Conservation (phyloP, 2,797 vertebrate genomes). For the Heterohyrax brucei region DNA sequence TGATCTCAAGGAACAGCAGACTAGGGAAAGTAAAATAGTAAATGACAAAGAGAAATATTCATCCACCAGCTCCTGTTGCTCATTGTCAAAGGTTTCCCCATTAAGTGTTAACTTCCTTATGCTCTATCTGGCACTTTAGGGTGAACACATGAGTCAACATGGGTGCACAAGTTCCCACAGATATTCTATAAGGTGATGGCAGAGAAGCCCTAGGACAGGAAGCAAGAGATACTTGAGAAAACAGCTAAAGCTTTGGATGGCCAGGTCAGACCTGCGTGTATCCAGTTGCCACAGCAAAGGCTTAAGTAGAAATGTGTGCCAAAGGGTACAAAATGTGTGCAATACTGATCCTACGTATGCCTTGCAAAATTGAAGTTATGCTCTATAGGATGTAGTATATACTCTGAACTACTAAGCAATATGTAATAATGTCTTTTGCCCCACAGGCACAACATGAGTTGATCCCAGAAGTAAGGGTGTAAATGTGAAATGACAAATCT, state of each 20-base stretch:
- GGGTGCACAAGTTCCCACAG: not conserved
- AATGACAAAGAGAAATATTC: not conserved
- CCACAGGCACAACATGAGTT: not conserved
- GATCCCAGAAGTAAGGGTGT: not conserved
- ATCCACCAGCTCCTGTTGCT: not conserved
- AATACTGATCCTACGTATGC: not conserved
- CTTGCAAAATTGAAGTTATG: not conserved
- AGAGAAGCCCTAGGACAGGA: not conserved
- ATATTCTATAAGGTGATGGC: not conserved
- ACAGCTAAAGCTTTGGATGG: not conserved
- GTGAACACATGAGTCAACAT: not conserved
- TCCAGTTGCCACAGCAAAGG: not conserved
- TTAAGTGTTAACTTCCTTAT: not conserved
- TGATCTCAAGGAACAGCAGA: not conserved
- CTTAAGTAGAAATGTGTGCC: not conserved
- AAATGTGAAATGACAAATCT: slow-evolving; percentile 22
- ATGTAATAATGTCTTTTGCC: not conserved
- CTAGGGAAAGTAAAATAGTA: not conserved
- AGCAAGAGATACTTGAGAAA: not conserved
- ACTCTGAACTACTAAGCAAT: not conserved
- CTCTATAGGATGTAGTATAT: not conserved
- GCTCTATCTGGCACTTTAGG: not conserved
- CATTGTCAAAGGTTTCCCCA: slow-evolving; percentile 16
- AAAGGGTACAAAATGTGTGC: not conserved
- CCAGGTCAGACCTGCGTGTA: not conserved